Evolutionary conservation across 2,797 vertebrate genomes (phyloP).

Genomic region (Melanotaenia parkinsoni): DNA sequence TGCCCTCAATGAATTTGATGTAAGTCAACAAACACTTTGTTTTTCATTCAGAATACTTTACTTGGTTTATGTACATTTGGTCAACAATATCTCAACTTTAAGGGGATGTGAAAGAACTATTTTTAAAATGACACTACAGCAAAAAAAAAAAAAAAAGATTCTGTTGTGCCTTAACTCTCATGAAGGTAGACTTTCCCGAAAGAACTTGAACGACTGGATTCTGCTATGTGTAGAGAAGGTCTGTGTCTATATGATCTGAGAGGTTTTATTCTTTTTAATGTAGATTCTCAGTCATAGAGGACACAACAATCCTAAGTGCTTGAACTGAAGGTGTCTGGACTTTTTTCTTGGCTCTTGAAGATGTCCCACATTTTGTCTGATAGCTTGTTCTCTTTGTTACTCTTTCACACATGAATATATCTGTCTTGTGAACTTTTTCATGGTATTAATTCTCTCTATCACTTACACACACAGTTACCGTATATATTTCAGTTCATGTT

Average conservation of each 20-base stretch:
- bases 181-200: background rate
- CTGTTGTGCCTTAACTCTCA: background rate
- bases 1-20: conserved; percentile 97
- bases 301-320: background rate
- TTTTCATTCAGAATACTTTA: background rate
- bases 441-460: background rate
- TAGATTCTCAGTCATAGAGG: background rate
- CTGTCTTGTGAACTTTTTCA: background rate
- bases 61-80: background rate
- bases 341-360: background rate
- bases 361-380: background rate
- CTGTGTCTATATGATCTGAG: background rate
- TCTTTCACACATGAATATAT: background rate
- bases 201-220: background rate
- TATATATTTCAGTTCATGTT: background rate
- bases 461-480: background rate
- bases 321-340: background rate
- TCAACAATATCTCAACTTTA: background rate
- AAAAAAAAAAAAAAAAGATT: background rate
- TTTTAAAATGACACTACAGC: background rate
- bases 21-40: conserved; percentile 79
- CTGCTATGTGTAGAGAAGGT: background rate
- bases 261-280: background rate
- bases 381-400: background rate
- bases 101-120: background rate